phyloP scores from a whole-genome alignment of 2,113 vertebrate genomes.

The Dromiciops gliroides region DNA sequence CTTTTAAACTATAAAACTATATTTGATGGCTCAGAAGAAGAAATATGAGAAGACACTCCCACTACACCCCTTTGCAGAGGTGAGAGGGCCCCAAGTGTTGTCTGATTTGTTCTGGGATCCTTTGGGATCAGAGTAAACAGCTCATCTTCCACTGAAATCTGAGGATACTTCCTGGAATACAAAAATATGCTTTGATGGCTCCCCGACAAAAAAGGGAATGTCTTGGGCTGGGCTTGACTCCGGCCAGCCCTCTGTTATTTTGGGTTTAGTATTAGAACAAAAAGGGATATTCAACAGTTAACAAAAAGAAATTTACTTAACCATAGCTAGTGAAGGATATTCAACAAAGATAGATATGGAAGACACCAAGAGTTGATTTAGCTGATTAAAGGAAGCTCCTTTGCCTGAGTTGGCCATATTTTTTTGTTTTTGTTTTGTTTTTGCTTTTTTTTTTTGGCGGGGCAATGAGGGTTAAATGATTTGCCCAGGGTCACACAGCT shows the following conservation, averaged over 20 bases:
- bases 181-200: not conserved
- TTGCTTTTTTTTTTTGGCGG: too few species aligned
- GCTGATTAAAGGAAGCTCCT: not conserved
- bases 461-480: too few species aligned
- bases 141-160: not conserved
- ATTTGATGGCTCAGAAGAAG: not conserved
- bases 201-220: not conserved
- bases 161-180: not conserved
- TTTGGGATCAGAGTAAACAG: not conserved
- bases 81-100: not conserved
- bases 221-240: not conserved
- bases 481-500: too few species aligned
- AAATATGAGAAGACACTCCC: not conserved
- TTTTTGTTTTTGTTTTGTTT: too few species aligned
- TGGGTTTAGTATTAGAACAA: not conserved
- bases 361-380: not conserved
- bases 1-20: not conserved
- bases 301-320: not conserved
- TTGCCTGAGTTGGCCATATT: not conserved
- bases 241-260: not conserved
- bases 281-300: not conserved
- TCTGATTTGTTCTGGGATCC: not conserved
- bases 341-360: not conserved
- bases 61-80: not conserved
- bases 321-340: not conserved